These are phyloP conservation scores for Coregonus clupeaformis DNA, from an alignment of 2,113 vertebrate genomes.

Conservation along the genomic window DNA sequence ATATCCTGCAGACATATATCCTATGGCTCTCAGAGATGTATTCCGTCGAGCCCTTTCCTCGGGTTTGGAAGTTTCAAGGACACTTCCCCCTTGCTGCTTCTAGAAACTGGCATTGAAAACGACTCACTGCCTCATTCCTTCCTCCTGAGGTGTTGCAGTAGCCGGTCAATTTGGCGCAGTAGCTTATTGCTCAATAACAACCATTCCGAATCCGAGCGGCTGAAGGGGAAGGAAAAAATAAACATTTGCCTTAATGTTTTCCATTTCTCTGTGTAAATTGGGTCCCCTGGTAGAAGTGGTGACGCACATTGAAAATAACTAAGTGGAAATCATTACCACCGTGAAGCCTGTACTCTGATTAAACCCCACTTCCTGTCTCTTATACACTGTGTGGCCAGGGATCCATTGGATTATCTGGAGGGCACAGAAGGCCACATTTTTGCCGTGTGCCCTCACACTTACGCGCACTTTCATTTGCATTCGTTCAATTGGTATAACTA, in stretches of 20 bases:
- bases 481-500: background rate
- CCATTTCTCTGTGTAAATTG: constrained; percentile 36
- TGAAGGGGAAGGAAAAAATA: constrained; percentile 4
- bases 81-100: background rate
- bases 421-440: constrained; percentile 5
- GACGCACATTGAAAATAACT: constrained; percentile 24
- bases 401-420: constrained; percentile 22
- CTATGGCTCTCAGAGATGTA: background rate
- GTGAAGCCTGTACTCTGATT: constrained; percentile 29
- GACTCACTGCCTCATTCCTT: background rate
- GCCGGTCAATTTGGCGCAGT: background rate
- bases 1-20: background rate
- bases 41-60: background rate
- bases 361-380: constrained; percentile 20
- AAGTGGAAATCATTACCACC: constrained; percentile 22
- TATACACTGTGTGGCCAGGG: constrained; percentile 11
- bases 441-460: background rate
- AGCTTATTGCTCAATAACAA: constrained; percentile 43
- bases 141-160: background rate
- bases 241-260: constrained; percentile 31
- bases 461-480: background rate
- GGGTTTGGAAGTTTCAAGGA: background rate
- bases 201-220: constrained; percentile 1
- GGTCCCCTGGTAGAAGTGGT: constrained; percentile 25
- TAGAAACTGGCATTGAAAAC: background rate